These are phyloP conservation scores for Polyodon spathula DNA, from an alignment of 2,113 vertebrate genomes.

Conservation along the genomic window DNA sequence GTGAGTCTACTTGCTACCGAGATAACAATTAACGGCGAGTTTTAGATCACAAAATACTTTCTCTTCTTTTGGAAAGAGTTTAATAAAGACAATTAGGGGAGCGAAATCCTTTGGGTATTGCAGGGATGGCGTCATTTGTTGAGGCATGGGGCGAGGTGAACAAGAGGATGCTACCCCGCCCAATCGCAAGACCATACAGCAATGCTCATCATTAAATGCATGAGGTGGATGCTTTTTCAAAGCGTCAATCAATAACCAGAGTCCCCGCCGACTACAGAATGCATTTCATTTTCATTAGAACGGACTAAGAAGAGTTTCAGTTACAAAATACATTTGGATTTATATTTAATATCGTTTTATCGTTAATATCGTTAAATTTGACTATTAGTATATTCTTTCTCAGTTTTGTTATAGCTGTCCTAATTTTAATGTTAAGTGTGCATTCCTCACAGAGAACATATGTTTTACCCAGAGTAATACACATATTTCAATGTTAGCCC, in stretches of 20 bases:
- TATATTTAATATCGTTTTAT: too few species aligned
- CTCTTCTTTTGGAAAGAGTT: slow-evolving; percentile 45
- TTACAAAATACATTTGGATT: too few species aligned
- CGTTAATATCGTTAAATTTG: too few species aligned
- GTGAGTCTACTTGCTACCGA: slow-evolving; percentile 11
- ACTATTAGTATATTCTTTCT: too few species aligned
- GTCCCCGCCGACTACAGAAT: neutral
- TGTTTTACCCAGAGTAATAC: too few species aligned
- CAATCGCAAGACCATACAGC: neutral
- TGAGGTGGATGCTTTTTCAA: slow-evolving; percentile 2
- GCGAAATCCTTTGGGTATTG: slow-evolving; percentile 45
- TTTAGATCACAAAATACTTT: slow-evolving; percentile 30
- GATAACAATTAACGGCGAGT: slow-evolving; percentile 41
- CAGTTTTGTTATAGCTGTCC: too few species aligned
- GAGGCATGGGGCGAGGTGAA: slow-evolving; percentile 47
- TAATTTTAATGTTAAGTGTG: too few species aligned
- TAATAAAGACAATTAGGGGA: slow-evolving; percentile 24
- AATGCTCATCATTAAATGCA: neutral
- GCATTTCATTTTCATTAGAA: neutral
- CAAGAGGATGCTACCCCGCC: slow-evolving; percentile 25
- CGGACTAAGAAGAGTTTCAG: neutral
- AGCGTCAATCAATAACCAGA: neutral
- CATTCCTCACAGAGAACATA: too few species aligned
- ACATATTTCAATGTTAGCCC: too few species aligned
- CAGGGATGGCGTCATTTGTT: slow-evolving; percentile 49